These are phyloP conservation scores for Chionodraco myersi DNA, from an alignment of 2,113 vertebrate genomes.

Conservation along the genomic window DNA sequence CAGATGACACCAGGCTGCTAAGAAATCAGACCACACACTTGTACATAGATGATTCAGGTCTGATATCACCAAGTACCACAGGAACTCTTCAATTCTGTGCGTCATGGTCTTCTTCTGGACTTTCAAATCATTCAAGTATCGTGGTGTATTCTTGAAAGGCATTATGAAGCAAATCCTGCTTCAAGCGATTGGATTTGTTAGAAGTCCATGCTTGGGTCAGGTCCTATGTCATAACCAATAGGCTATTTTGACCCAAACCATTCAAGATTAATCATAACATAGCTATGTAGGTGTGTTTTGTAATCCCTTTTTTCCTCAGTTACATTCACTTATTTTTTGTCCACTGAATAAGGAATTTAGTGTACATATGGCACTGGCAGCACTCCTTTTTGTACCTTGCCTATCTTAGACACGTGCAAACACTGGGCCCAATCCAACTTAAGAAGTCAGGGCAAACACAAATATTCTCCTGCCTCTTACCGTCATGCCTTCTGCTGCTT, in stretches of 20 bases:
- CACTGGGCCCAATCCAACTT: neutral
- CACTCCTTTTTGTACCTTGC: neutral
- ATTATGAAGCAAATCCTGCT: neutral
- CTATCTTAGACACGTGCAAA: neutral
- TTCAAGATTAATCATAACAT: too few species aligned
- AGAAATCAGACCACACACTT: neutral
- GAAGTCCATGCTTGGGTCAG: too few species aligned
- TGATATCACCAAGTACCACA: neutral
- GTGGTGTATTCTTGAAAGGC: neutral
- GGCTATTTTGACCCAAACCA: too few species aligned
- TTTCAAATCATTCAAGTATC: neutral
- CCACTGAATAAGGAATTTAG: neutral
- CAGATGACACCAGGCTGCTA: conserved; percentile 12
- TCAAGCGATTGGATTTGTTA: too few species aligned
- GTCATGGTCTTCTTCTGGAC: neutral
- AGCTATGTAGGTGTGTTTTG: neutral
- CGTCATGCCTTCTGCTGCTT: conserved; percentile 9
- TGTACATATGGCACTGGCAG: neutral
- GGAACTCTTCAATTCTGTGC: neutral
- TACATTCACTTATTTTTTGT: conserved; percentile 1
- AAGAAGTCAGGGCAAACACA: neutral
- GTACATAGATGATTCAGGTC: neutral
- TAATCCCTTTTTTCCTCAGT: neutral
- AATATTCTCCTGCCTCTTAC: neutral
- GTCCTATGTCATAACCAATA: too few species aligned